Evolutionary conservation across 2,888 invertebrate species (phyloP), one percentile per base, ranked within the genome.

Genomic region (Bruchidius siliquastri): DNA sequence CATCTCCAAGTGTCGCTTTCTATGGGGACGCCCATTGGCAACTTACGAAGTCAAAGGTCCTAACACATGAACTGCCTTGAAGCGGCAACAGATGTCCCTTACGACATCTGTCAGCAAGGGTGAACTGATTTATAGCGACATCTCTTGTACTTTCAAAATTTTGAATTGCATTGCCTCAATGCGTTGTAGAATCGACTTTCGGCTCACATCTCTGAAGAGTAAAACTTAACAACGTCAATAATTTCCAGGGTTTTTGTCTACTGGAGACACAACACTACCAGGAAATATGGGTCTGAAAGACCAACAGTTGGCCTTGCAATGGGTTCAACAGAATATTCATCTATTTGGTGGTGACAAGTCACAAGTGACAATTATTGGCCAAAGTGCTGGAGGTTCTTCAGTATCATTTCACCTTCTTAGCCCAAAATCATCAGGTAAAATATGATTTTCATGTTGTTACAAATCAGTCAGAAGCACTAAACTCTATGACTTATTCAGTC

Each of bases 241-340:
- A 4, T 20, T 73, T 74, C 20, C 72, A 75, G 80, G 81, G 21
- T 81, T 81, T 72, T 49, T 81, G 20, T 80, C 78, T n/a, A 80
- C 80, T 30, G 70, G 72, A 20, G 80, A 81, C 74, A 70, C 73
- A 0, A 71, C 76, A 4, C 76, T 79, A n/a, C 73, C 76, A 0
- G 81, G 81, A 71, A 81, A 81, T 72, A 73, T 75, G 73, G 73
- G 73, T 66, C 68, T 77, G 8, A 77, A 77, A 66, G 76, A 77
- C 71, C 76, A 77, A 72, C 68, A 71, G 26, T 49, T 74, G 1
- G 76, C 74, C 22, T 70, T 77, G n/a, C 72, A 75, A 22, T 77
- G 76, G 76, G 74, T 77, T 8, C 73, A 74, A 66, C 69, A 66
- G 20, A 77, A 77, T 70, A 75, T 77, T 8, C 71, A 73, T 21